Conservation (phyloP, 2,113 vertebrate species). For the Chamaea fasciata region DNA sequence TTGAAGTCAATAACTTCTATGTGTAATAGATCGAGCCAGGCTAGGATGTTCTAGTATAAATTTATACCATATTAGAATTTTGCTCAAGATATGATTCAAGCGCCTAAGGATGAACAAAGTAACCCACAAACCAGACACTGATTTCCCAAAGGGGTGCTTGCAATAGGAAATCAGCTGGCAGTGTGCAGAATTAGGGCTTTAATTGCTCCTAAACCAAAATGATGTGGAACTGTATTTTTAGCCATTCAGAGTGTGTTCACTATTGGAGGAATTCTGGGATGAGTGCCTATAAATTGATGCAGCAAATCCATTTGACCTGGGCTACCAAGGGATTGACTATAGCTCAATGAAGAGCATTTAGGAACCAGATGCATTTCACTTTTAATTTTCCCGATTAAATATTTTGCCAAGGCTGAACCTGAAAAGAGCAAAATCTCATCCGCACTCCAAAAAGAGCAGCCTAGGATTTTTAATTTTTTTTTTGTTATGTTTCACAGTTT, state of each 20-base stretch:
- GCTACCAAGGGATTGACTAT: not conserved
- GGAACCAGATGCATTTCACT: not conserved
- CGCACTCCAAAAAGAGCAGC: not conserved
- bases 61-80: not conserved
- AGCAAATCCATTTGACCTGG: not conserved
- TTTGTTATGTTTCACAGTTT: not conserved
- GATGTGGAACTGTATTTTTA: not conserved
- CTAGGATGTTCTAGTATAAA: not conserved
- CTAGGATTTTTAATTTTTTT: not conserved
- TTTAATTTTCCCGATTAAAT: not conserved
- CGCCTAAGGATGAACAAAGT: not conserved
- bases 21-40: not conserved
- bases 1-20: not conserved
- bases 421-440: not conserved
- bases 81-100: not conserved
- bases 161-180: not conserved
- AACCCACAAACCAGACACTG: not conserved
- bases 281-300: not conserved
- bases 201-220: constrained; percentile 5
- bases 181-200: not conserved
- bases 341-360: not conserved
- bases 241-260: not conserved
- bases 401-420: not conserved
- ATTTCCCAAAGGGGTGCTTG: not conserved
- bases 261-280: not conserved